Conservation (phyloP, 2,797 vertebrate genomes). For the Brachyalestes nurse region DNA sequence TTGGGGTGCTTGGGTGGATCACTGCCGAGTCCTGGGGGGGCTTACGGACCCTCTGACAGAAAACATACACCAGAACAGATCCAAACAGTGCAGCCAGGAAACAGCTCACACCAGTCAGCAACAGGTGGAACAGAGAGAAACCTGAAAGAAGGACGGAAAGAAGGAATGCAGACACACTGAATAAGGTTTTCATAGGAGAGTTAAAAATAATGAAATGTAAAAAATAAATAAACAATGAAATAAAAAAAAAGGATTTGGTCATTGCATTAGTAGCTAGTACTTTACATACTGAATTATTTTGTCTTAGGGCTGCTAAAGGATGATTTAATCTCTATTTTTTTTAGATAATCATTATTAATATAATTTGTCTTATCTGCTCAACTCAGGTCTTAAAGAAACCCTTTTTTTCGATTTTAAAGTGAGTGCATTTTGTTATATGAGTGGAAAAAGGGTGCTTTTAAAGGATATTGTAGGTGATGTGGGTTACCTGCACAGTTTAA, state of each 20-base stretch:
- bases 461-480: slow-evolving; percentile 27
- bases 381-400: too few relatives aligned
- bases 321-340: too few relatives aligned
- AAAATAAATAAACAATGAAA: not conserved
- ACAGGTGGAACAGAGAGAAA: slow-evolving; percentile 91
- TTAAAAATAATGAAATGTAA: not conserved
- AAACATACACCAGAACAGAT: slow-evolving; percentile 86
- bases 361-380: too few relatives aligned
- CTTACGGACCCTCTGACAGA: slow-evolving; percentile 87
- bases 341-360: too few relatives aligned
- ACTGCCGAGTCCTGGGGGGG: slow-evolving; percentile 88
- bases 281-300: not conserved
- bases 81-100: slow-evolving; percentile 89
- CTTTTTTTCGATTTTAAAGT: too few relatives aligned
- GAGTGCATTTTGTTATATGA: too few relatives aligned
- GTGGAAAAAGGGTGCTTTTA: not conserved
- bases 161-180: not conserved
- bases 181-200: not conserved
- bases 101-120: slow-evolving; percentile 85
- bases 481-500: slow-evolving; percentile 85
- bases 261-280: not conserved
- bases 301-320: too few relatives aligned
- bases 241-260: not conserved
- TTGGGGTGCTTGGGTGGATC: slow-evolving; percentile 93
- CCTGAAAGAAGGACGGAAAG: slow-evolving; percentile 67